Percentiles rank a stretch among this genome's conserved stretches.
These are phyloP conservation scores for Exaiptasia diaphana DNA, from an alignment of 64 coral and sea anemone species.

Conservation along the genomic window DNA sequence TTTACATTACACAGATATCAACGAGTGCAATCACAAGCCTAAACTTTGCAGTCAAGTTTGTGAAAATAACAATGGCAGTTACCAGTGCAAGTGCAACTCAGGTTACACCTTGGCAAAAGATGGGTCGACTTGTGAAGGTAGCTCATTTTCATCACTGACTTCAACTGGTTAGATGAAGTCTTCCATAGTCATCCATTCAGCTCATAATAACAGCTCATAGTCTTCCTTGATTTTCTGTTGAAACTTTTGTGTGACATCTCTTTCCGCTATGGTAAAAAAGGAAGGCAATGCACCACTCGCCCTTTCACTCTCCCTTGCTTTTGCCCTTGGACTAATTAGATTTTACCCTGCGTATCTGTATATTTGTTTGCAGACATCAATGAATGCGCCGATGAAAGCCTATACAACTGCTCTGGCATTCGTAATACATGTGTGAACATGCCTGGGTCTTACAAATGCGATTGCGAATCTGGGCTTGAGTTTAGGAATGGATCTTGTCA, in stretches of 20 bases:
- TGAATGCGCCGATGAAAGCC: neutral
- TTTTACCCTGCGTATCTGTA: too few species aligned
- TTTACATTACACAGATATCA: conserved; percentile 5
- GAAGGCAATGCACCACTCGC: too few species aligned
- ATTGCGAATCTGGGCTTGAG: neutral
- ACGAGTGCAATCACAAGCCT: conserved; percentile 23
- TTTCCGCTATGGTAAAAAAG: too few species aligned
- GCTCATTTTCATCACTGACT: too few species aligned
- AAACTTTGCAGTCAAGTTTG: conserved; percentile 21
- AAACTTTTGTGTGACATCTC: too few species aligned
- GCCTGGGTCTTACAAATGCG: conserved; percentile 3
- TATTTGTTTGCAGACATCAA: too few species aligned
- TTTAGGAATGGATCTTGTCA: neutral
- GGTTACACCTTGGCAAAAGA: conserved; percentile 9
- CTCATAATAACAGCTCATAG: too few species aligned
- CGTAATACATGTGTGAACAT: conserved; percentile 13
- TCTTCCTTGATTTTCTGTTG: too few species aligned
- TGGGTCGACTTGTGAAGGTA: conserved; percentile 17
- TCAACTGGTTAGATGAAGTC: too few species aligned
- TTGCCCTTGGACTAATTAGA: too few species aligned
- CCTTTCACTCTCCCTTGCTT: too few species aligned
- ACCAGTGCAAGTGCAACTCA: conserved; percentile 16
- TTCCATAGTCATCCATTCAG: too few species aligned
- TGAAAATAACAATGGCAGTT: neutral
- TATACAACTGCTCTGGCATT: neutral